Base-by-base conservation (phyloP, 2,113 vertebrate genomes). In the Haemorhous mexicanus region DNA sequence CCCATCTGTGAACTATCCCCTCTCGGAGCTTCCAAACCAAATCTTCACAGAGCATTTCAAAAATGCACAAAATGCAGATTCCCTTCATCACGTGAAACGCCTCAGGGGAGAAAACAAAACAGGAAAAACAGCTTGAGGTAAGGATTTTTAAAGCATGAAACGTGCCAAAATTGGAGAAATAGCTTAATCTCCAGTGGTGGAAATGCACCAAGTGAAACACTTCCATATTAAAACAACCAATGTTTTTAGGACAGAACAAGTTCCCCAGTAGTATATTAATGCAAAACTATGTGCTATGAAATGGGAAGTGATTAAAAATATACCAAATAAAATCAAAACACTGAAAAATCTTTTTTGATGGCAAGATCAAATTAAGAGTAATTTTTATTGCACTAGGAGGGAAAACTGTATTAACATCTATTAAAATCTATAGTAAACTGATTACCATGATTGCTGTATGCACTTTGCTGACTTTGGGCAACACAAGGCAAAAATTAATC, bases 391-490 rank as follows among this genome's bases (percentile, higher is more conserved):
- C 72, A 82, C 59, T 97, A 92, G 62, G 72, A 96, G 61, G 72
- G 39, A 89, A 96, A 97, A 95, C 79, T 47, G 16, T 92, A 97
- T 97, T 97, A 97, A 90, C 43, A 85, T 59, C 64, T 88, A 95
- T 95, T 96, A 91, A 93, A 96, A 96, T 92, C 96, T 64, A 90
- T 87, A 94, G 66, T 91, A 97, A 97, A 91, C 66, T 52, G 72
- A 96, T 97, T 93, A 94, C 16, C 35, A 82, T 2, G 84, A 97
- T 83, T 83, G 86, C 59, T 58, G 58, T 23, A 68, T 2, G 44
- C 59, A 43, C 52, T 90, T 85, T 39, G 35, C 32, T 1, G 0
- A 87, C 68, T 93, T 89, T 72, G 69, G 62, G 79, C 21, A 94
- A 94, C 13, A 35, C 44, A 43, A 21, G 47, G 72, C 41, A 82